Conservation (phyloP, 2,113 vertebrate species). For the Lepisosteus oculatus region DNA sequence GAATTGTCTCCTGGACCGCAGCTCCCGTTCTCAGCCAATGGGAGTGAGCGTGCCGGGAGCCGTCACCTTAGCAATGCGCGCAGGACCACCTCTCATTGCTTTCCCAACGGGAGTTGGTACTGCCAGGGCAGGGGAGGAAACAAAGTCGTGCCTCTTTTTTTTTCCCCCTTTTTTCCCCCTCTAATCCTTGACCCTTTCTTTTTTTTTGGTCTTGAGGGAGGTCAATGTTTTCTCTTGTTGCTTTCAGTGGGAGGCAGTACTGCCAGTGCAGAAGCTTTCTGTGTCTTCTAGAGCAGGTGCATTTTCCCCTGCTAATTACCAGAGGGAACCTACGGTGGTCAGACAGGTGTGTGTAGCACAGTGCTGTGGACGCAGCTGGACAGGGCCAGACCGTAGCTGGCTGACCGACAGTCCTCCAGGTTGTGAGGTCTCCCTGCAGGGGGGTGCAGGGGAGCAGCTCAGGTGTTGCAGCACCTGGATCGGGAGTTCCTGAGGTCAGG, state of each 20-base stretch:
- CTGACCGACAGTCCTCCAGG: no score
- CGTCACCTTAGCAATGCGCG: neutral
- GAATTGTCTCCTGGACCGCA: neutral
- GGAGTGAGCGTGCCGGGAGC: conserved; percentile 6
- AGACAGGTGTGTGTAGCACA: no score
- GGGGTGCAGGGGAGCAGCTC: no score
- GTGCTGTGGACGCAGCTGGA: no score
- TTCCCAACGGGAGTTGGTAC: conserved; percentile 14
- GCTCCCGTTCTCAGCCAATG: conserved; percentile 10
- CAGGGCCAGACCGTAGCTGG: no score
- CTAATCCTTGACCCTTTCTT: neutral
- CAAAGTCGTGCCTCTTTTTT: neutral
- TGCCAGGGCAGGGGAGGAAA: neutral
- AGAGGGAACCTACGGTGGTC: no score
- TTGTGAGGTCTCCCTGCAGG: no score
- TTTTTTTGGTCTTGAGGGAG: neutral
- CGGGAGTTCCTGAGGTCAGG: no score
- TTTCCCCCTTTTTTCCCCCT: neutral
- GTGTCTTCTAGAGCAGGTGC: no score
- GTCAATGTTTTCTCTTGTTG: conserved; percentile 30
- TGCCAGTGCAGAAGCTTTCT: neutral
- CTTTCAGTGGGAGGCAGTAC: neutral
- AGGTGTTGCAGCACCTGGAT: no score
- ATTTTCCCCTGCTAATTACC: no score
- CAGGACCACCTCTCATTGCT: conserved; percentile 8